Conservation (phyloP, 2,888 invertebrate genomes). For the Notocelia uddmanniana region DNA sequence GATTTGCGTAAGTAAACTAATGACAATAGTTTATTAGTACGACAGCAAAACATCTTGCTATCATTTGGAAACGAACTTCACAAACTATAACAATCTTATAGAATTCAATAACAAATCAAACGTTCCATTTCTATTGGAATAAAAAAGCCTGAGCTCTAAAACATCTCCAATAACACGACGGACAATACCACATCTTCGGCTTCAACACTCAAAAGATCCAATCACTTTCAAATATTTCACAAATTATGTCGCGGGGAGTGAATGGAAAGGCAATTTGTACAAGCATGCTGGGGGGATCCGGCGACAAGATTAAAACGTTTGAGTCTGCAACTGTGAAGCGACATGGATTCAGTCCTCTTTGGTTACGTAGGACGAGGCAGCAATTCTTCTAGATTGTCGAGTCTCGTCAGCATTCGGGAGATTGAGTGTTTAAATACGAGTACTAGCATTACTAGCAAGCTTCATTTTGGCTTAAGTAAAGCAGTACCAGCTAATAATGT, state of each 20-base stretch:
- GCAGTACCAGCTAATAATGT: too few relatives aligned
- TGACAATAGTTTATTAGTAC: too few relatives aligned
- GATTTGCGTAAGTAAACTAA: too few relatives aligned
- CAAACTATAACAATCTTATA: neutral
- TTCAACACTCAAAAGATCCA: conserved; percentile 19
- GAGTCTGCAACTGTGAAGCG: conserved; percentile 9
- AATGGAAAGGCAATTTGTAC: conserved; percentile 41
- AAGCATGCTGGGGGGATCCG: conserved; percentile 32
- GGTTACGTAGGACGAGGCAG: neutral
- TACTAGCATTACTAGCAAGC: too few relatives aligned
- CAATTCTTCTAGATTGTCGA: neutral
- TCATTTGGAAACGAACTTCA: neutral
- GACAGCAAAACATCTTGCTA: neutral
- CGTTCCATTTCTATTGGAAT: conserved; percentile 7
- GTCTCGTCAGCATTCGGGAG: neutral
- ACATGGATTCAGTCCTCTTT: neutral
- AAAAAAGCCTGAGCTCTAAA: conserved; percentile 7
- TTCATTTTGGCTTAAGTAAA: too few relatives aligned
- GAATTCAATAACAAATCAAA: neutral
- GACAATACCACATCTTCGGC: conserved; percentile 6
- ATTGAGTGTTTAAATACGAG: neutral
- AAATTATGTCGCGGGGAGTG: conserved; percentile 32
- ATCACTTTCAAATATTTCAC: conserved; percentile 39
- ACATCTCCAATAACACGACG: conserved; percentile 11
- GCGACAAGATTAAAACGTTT: conserved; percentile 31